Base-by-base conservation (phyloP, 2,888 invertebrate species). In the Abrostola triplasia region DNA sequence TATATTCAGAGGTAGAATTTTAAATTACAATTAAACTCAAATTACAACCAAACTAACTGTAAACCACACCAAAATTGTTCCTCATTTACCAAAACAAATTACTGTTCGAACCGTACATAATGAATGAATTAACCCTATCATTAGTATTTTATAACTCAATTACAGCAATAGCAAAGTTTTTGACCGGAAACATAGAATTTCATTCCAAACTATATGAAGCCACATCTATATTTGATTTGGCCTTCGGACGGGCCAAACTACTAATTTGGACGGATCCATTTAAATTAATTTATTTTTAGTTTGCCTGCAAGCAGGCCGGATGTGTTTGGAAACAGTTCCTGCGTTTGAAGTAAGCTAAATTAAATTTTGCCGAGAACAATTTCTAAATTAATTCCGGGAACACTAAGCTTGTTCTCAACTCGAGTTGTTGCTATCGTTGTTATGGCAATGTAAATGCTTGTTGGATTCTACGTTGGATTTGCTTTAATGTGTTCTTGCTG, bases 291-390 rank as follows among this genome's bases (percentile, higher is more conserved):
- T 77, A 80, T 71, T 79, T 76, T 77, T 51, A 79, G 75, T 79
- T 71, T 59, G 59, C 67, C 69, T 64, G 63, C 63, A 66, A 71
- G 61, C 56, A 72, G 60, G 59, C 76, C 72, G 75, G 77, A 74
- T 71, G 68, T 80, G 77, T 79, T 79, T 72, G 61, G 69, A 51
- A 70, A 44, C 66, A 48, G 64, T 61, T 70, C 50, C 70, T 70
- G 70, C 77, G 71, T 79, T 81, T 80, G 79, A 80, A 71, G 79
- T 79, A 59, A 76, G 71, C 67, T 78, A 76, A 76, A 80, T 76
- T 74, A 76, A 77, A 79, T 79, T 77, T 77, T 68, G 73, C 70
- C 47, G 59, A 64, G 62, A 70, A 77, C 69, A 78, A 79, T 77
- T 79, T 79, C 79, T 70, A 68, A 77, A 79, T 79, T 80, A 80